Conservation (phyloP, 2,113 vertebrate genomes). For the Scortum barcoo region DNA sequence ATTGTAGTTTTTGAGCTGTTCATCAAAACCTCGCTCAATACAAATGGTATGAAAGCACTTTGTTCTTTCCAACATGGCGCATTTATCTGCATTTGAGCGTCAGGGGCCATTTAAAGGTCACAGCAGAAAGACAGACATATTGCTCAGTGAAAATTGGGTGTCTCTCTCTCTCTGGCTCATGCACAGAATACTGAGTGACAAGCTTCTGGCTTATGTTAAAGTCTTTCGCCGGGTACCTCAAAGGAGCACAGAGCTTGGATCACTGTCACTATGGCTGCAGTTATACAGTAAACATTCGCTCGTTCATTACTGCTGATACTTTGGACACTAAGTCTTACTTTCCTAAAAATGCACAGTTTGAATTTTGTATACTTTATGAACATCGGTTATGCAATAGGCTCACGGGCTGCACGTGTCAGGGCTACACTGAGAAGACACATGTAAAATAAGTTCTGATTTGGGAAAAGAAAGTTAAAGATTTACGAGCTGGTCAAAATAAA, state of each 20-base stretch:
- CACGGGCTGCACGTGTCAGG: not conserved
- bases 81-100: conserved; percentile 43
- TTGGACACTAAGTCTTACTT: conserved; percentile 11
- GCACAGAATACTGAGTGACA: conserved; percentile 57
- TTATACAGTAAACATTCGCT: conserved; percentile 19
- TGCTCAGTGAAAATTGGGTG: conserved; percentile 43
- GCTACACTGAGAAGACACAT: not conserved
- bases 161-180: conserved; percentile 26
- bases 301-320: conserved; percentile 20
- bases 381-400: conserved; percentile 19
- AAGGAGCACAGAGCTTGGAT: conserved; percentile 22
- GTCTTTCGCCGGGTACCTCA: conserved; percentile 32
- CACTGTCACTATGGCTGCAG: conserved; percentile 25
- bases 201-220: conserved; percentile 44
- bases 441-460: conserved; percentile 12
- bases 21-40: conserved; percentile 52
- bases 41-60: conserved; percentile 56
- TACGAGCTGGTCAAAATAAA: not conserved
- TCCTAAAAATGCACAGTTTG: conserved; percentile 1
- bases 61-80: conserved; percentile 44
- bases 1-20: conserved; percentile 43
- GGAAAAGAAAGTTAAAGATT: not conserved
- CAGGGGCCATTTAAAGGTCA: conserved; percentile 66
- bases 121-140: conserved; percentile 44
- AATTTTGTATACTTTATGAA: conserved; percentile 3